Conservation (phyloP, 2,797 vertebrate genomes). For the Synaphobranchus kaupii region DNA sequence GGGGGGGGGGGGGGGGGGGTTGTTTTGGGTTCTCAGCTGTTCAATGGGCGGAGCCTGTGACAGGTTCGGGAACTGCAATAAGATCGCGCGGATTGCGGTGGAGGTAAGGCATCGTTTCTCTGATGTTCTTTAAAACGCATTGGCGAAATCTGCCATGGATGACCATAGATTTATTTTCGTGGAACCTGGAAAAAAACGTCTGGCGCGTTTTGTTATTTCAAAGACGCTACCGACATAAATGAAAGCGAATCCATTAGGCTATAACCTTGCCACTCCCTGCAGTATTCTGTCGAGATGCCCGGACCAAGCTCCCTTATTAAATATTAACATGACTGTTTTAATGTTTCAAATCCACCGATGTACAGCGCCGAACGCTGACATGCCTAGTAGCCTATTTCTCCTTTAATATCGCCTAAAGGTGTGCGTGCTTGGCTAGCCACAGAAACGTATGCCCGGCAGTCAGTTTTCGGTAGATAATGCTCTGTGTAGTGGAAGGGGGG, state of each 20-base stretch:
- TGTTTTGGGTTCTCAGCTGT: constrained; percentile 56
- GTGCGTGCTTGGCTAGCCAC: background rate
- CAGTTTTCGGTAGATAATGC: background rate
- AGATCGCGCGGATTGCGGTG: constrained; percentile 59
- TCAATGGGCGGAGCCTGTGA: constrained; percentile 74
- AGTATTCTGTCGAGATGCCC: constrained; percentile 60
- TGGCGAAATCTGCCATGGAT: constrained; percentile 4
- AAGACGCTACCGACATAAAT: constrained; percentile 45
- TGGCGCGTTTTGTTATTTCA: constrained; percentile 57
- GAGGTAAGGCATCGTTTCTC: constrained; percentile 60
- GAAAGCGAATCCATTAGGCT: constrained; percentile 48
- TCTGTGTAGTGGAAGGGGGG: background rate
- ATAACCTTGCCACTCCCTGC: constrained; percentile 80
- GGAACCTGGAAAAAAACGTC: background rate
- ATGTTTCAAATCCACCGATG: background rate
- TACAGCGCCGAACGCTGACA: background rate
- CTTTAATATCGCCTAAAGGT: background rate
- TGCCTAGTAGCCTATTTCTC: background rate
- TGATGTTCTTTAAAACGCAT: constrained; percentile 15
- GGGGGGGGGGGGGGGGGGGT: too few species aligned
- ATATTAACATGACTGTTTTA: constrained; percentile 43
- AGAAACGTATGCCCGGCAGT: background rate
- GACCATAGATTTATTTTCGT: background rate
- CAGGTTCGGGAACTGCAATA: constrained; percentile 63
- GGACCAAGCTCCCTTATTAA: constrained; percentile 53